Evolutionary conservation across 1,140 invertebrate genomes (phyloP), one percentile per base, ranked within the genome.

Genomic region (Drosophila triauraria): DNA sequence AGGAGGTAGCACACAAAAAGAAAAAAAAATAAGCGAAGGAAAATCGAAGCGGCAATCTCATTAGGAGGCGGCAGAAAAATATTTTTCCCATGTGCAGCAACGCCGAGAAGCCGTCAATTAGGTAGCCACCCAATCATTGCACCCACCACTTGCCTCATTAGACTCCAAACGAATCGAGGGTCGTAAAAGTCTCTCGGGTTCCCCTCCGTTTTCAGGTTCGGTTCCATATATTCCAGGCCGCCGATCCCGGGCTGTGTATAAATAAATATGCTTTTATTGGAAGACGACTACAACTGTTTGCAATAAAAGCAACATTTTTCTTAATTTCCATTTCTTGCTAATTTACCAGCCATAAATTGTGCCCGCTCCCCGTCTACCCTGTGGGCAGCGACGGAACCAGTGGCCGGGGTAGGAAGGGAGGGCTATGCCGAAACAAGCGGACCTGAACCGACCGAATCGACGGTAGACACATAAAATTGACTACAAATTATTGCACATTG

Each of bases 221-320:
- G 30, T 30, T 30, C 5, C 30, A 30, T 8, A 32, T 38, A n/a
- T 7, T 35, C 35, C n/a, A 23, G 12, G 54, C 67, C 51, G 23
- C 12, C 38, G 15, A 35, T 35, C 9, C 78, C 60, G 47, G 47
- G 65, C 72, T 54, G 47, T 65, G 82, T 85, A 86, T 82, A 82
- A 86, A 85, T 86, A 86, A 86, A 85, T 85, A 85, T 82, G 83
- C 82, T 82, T 86, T 86, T 86, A 85, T 85, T 85, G 82, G 83
- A 85, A 85, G 84, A 83, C 83, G 80, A 90, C 85, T 90, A 88
- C 85, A 88, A 90, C 84, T 90, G 85, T 88, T 88, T 88, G 84
- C 85, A 88, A 88, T 88, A 88, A 88, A 88, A 88, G 84, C 84
- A 88, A 90, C 81, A 88, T 88, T 88, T 88, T 90, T 88, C 84